Percentiles rank a stretch among this genome's conserved stretches.
These are phyloP conservation scores for Lasioglossum albipes DNA, from an alignment of 1,140 invertebrate species.

Conservation along the genomic window DNA sequence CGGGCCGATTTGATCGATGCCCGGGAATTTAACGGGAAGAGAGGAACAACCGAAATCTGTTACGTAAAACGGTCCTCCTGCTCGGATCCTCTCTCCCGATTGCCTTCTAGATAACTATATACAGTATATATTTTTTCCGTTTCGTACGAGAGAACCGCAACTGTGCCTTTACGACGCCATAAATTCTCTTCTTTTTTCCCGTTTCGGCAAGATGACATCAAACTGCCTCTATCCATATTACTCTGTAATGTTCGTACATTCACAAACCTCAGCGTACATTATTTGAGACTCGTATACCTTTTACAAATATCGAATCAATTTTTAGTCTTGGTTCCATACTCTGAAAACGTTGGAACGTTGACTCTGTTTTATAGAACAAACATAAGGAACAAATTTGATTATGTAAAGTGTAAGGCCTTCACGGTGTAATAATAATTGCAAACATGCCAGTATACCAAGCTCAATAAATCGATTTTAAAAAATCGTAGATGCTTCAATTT, in stretches of 20 bases:
- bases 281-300: no score
- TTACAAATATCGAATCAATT: no score
- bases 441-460: no score
- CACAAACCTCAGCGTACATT: slow-evolving; percentile 51
- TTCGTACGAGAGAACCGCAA: slow-evolving; percentile 52
- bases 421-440: no score
- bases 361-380: no score
- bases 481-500: no score
- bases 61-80: slow-evolving; percentile 48
- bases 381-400: no score
- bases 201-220: slow-evolving; percentile 6
- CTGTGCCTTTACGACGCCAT: slow-evolving; percentile 49
- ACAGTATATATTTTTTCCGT: slow-evolving; percentile 3
- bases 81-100: slow-evolving; percentile 53
- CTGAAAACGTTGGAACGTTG: no score
- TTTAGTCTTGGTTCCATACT: no score
- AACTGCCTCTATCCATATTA: neutral
- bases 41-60: slow-evolving; percentile 60
- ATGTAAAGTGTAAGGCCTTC: no score
- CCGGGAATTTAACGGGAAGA: slow-evolving; percentile 68
- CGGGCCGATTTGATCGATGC: slow-evolving; percentile 18
- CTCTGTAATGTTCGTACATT: slow-evolving; percentile 21
- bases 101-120: slow-evolving; percentile 49
- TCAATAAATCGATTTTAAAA: no score
- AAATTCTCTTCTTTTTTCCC: slow-evolving; percentile 41